Conservation (phyloP, 2,888 invertebrate species). For the Nesidiocoris tenuis region DNA sequence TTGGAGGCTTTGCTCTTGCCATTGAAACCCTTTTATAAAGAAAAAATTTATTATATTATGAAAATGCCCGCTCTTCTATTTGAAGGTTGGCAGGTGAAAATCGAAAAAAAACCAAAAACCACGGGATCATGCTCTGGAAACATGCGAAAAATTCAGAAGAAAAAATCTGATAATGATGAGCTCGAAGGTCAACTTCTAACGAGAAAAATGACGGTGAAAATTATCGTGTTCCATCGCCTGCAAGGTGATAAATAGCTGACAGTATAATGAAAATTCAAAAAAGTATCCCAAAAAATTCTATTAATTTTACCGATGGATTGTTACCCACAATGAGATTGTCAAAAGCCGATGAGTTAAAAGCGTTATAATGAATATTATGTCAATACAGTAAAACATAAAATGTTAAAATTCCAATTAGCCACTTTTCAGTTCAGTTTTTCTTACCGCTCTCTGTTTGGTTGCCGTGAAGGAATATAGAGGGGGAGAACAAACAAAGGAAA, state of each 20-base stretch:
- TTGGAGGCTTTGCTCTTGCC: no score
- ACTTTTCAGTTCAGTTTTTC: constrained; percentile 44
- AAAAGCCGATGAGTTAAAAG: constrained; percentile 37
- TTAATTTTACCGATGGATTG: constrained; percentile 34
- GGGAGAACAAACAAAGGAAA: constrained; percentile 47
- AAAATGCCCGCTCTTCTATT: no score
- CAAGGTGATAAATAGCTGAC: background rate
- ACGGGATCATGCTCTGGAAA: background rate
- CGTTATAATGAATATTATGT: constrained; percentile 23
- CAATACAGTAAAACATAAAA: constrained; percentile 36
- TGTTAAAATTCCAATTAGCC: constrained; percentile 39
- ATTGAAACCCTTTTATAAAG: no score
- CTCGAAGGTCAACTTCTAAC: background rate
- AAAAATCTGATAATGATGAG: background rate
- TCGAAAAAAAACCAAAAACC: background rate
- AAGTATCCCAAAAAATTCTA: background rate
- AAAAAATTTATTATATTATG: no score
- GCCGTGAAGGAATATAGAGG: constrained; percentile 50
- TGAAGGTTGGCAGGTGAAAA: background rate
- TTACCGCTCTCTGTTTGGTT: constrained; percentile 53
- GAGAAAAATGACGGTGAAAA: background rate
- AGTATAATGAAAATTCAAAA: background rate
- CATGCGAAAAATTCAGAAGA: background rate
- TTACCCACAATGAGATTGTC: constrained; percentile 36
- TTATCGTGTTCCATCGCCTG: background rate